Evolutionary conservation across 1,140 invertebrate genomes (phyloP).

Genomic region (Belonocnema kinseyi): DNA sequence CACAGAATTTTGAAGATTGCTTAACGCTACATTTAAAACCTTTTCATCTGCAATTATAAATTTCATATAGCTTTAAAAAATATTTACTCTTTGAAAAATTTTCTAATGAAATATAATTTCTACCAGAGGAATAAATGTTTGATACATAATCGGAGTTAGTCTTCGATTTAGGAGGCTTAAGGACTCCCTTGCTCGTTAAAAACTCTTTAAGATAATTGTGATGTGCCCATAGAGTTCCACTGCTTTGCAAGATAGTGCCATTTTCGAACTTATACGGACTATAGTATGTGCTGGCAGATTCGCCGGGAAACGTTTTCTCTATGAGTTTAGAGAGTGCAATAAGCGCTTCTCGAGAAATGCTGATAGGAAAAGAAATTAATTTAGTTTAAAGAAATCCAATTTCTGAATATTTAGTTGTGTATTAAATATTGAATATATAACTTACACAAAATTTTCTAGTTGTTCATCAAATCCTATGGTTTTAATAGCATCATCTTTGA

Average conservation of each 20-base stretch:
- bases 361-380: background rate
- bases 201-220: background rate
- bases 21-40: too few relatives aligned
- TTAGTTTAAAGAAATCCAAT: background rate
- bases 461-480: background rate
- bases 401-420: background rate
- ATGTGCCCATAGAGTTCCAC: background rate
- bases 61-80: too few relatives aligned
- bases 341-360: background rate
- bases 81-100: too few relatives aligned
- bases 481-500: background rate
- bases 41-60: too few relatives aligned
- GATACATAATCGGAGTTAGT: too few relatives aligned
- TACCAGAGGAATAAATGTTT: too few relatives aligned
- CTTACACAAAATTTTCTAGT: background rate
- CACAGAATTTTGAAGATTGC: too few relatives aligned
- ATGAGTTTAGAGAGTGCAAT: background rate
- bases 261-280: background rate
- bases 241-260: background rate
- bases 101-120: too few relatives aligned
- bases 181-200: background rate
- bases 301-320: background rate
- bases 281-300: background rate
- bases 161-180: background rate
- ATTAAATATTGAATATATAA: background rate